Conservation (phyloP, 2,797 vertebrate genomes). For the Discoglossus pictus region DNA sequence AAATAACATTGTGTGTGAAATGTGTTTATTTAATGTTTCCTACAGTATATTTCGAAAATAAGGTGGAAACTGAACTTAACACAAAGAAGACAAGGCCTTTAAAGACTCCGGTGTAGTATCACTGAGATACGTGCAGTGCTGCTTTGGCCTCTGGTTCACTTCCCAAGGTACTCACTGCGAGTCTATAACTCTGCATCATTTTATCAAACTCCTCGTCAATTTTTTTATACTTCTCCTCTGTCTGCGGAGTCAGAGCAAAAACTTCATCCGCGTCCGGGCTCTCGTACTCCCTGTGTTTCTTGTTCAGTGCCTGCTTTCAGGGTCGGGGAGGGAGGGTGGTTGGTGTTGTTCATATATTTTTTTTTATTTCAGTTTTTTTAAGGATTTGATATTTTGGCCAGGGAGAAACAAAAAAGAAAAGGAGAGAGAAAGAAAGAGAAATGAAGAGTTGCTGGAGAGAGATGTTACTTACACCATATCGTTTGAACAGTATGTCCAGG, state of each 20-base stretch:
- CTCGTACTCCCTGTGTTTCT: conserved; percentile 98
- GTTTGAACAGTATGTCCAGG: conserved; percentile 95
- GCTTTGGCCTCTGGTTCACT: conserved; percentile 61
- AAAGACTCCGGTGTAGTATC: no score
- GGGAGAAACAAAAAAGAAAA: conserved; percentile 55
- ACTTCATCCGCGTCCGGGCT: conserved; percentile 94
- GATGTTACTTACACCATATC: conserved; percentile 92
- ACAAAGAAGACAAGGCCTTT: no score
- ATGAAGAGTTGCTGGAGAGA: conserved; percentile 46
- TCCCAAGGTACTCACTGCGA: conserved; percentile 91
- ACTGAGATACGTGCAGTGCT: conserved; percentile 51
- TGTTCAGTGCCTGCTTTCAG: conserved; percentile 92
- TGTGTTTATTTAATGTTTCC: no score
- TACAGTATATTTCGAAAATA: no score
- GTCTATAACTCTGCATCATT: conserved; percentile 99
- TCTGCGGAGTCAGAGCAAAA: conserved; percentile 96
- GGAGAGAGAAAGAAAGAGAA: conserved; percentile 53
- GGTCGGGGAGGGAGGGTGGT: conserved; percentile 38
- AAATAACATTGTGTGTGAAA: no score
- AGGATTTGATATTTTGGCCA: conserved; percentile 48
- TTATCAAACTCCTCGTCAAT: conserved; percentile 99
- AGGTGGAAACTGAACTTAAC: no score
- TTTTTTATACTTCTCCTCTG: conserved; percentile 99
- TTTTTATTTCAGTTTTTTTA: conserved; percentile 16
- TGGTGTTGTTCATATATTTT: neutral